Base-by-base conservation (phyloP, 2,113 vertebrate species). In the Megalops atlanticus region DNA sequence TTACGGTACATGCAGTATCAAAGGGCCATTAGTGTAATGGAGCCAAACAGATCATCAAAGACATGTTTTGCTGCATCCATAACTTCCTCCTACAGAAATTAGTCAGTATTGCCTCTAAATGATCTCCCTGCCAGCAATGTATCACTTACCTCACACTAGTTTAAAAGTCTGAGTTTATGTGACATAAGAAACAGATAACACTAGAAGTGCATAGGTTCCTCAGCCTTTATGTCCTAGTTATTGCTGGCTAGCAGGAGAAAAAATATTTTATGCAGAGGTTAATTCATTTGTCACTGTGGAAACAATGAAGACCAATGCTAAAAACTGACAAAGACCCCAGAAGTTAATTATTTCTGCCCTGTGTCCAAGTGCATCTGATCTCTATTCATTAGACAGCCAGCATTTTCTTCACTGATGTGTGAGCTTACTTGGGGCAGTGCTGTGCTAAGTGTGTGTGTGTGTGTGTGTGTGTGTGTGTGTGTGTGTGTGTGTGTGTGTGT, bases 401-500 rank as follows among this genome's bases (percentile, higher is more conserved):
- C 27, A 36, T 33, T 58, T 45, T 39, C 18, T 45, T 16, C 16
- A n/a, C 10, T 68, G 27, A 40, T 40, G 36, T 80, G 41, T 74
- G 4, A 40, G 38, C 74, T 58, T 74, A 80, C n/a, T 64, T n/a
- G n/a, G n/a, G n/a, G n/a, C n/a, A 38, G 68, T 78, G n/a, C 33
- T 39, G 58, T 41, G 72, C n/a, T n/a, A n/a, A n/a, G n/a, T 58
- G 21, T 52, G 76, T 49, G 45, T 18, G 77, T 38, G 77, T 24
- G 52, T 11, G 76, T 36, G 72, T 1, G 72, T 18, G 35, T 12
- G 5, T 8, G 35, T 7, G 68, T 5, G 35, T 71, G 68, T 16
- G 35, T 39, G 18, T 36, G 82, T 84, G 85, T 81, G 4, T 54
- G 72, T 83, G 86, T 85, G 88, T 87, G 88, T 86, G 84, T 83